Evolutionary conservation across 2,888 invertebrate genomes (phyloP), one percentile per base, ranked within the genome.

Genomic region (Leptopterna dolabrata): DNA sequence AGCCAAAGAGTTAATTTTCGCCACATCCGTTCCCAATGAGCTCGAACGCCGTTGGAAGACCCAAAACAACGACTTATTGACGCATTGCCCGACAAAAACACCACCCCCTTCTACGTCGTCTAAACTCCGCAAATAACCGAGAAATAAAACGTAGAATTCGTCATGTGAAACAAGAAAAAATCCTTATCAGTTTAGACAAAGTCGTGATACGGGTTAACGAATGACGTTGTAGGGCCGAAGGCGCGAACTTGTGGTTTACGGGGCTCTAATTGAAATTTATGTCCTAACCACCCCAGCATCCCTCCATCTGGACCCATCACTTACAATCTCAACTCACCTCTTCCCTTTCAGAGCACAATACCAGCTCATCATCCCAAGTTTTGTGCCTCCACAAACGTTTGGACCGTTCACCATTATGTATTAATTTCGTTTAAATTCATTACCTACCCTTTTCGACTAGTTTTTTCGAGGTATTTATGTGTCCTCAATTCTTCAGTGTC

Each of bases 211-310:
- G 41, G 45, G 73, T 41, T 73, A 85, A 85, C 71, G 85, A 85
- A 85, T 85, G 85, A 47, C n/a, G 76, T 45, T 85, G 85, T 85
- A 73, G 73, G n/a, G 73, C 14, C 29, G 47, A 73, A 85, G 85
- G 85, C 85, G 85, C 85, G 85, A 85, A 85, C 85, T 85, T 73
- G 86, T 86, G 86, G 51, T 86, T 86, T 86, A 86, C 78, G 76
- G 78, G n/a, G 78, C 41, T 55, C 86, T 86, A 86, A 86, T 86
- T 86, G 86, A 86, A 86, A 86, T 86, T 86, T 86, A 86, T 86
- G 86, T 85, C 76, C 36, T 76, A 27, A 4, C 63, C 24, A 51
- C 84, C 47, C 0, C 36, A 47, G 45, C 80, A 47, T 81, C 81
- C 81, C 27, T 36, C 43, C 43, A n/a, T 3, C 27, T 45, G 19